Evolutionary conservation across 2,113 vertebrate genomes (phyloP).

Genomic region (Semicossyphus pulcher): DNA sequence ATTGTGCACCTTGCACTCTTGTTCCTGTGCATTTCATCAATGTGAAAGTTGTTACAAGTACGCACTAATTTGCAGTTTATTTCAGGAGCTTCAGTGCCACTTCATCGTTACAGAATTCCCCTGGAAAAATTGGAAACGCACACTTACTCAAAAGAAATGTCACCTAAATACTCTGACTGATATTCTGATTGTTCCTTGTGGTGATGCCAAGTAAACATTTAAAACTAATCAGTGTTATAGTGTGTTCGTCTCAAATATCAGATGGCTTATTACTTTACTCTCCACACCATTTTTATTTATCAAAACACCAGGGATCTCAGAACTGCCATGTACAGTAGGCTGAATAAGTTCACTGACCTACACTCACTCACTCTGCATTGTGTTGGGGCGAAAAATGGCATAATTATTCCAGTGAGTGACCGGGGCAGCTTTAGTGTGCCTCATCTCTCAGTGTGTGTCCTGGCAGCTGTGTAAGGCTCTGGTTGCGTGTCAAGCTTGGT

Average conservation of each 20-base stretch:
- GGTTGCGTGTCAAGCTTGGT: constrained; percentile 72
- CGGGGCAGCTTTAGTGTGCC: constrained; percentile 62
- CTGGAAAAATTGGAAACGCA: constrained; percentile 9
- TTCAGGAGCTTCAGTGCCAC: constrained; percentile 52
- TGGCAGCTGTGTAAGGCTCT: constrained; percentile 73
- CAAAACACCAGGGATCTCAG: constrained; percentile 8
- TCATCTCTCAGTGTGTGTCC: constrained; percentile 71
- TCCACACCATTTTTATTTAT: constrained; percentile 16
- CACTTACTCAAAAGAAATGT: constrained; percentile 30
- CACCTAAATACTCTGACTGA: not conserved
- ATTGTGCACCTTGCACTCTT: not conserved
- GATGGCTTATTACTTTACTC: constrained; percentile 3
- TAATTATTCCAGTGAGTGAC: constrained; percentile 71
- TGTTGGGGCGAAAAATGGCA: constrained; percentile 54
- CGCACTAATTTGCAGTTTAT: constrained; percentile 11
- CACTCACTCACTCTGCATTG: constrained; percentile 48
- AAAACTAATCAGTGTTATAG: not conserved
- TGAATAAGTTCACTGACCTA: constrained; percentile 71
- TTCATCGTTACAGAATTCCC: constrained; percentile 54
- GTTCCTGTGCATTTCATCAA: not conserved
- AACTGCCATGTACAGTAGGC: constrained; percentile 38
- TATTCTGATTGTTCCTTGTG: not conserved
- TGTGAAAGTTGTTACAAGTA: not conserved
- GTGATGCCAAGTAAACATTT: constrained; percentile 33
- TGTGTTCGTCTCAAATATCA: constrained; percentile 4